A percentile compares a stretch with the other conserved stretches of the same genome.
Evolutionary conservation across 2,797 vertebrate genomes (phyloP).

Genomic region (Brachymystax lenok): DNA sequence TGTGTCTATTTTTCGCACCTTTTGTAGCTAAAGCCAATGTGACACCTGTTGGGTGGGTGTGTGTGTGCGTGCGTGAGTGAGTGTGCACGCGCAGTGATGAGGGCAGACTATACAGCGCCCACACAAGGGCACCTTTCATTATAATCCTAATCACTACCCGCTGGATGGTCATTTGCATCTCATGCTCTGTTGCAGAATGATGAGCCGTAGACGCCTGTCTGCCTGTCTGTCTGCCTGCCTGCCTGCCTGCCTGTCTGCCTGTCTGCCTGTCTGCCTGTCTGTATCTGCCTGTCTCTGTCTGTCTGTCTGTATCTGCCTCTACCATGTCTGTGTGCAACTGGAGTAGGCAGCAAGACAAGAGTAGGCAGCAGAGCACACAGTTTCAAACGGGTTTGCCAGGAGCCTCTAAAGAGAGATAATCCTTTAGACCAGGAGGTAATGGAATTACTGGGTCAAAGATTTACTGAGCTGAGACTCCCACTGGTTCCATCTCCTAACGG

Average conservation of each 20-base stretch:
- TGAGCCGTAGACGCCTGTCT: background rate
- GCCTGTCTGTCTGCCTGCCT: background rate
- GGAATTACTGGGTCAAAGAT: constrained; percentile 4
- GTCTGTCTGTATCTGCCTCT: background rate
- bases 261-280: background rate
- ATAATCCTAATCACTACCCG: background rate
- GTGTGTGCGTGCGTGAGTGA: background rate
- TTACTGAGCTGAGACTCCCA: background rate
- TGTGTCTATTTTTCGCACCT: background rate
- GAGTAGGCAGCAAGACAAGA: too few relatives aligned
- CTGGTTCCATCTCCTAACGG: background rate
- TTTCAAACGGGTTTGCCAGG: background rate
- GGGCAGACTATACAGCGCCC: background rate
- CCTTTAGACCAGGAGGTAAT: background rate
- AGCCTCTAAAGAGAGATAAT: background rate
- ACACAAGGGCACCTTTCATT: background rate
- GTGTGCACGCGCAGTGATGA: background rate
- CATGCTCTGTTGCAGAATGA: background rate
- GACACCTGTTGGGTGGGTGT: background rate
- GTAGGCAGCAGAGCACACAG: background rate
- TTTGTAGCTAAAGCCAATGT: constrained; percentile 6
- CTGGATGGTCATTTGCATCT: background rate
- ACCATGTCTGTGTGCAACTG: background rate
- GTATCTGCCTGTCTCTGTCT: background rate
- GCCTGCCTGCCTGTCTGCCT: background rate